These are phyloP conservation scores for Chaetophractus vellerosus DNA, from an alignment of 2,797 vertebrate genomes.

Conservation along the genomic window DNA sequence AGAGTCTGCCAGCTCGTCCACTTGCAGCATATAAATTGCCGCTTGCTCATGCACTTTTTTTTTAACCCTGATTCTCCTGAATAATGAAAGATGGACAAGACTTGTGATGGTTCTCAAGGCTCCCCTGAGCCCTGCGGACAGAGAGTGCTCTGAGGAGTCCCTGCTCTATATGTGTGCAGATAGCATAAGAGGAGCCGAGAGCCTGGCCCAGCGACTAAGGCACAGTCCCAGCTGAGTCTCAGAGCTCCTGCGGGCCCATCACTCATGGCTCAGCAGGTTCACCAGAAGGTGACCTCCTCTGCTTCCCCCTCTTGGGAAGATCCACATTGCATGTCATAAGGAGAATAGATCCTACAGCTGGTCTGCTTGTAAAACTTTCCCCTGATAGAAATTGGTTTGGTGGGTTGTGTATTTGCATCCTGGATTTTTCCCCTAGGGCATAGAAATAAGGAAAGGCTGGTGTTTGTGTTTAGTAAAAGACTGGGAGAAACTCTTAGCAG, in stretches of 20 bases:
- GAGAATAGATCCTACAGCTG: not conserved
- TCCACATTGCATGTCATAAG: not conserved
- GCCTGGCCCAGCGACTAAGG: not conserved
- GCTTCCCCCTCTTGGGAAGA: not conserved
- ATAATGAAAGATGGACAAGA: constrained; percentile 96
- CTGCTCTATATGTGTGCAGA: constrained; percentile 89
- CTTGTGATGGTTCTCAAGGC: constrained; percentile 94
- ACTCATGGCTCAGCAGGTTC: not conserved
- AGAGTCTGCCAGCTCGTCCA: constrained; percentile 89
- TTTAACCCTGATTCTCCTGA: constrained; percentile 94
- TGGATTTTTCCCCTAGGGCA: not conserved
- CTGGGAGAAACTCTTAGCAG: not conserved
- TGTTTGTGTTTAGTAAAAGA: not conserved
- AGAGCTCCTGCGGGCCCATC: not conserved
- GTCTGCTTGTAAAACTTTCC: not conserved
- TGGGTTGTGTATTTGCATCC: not conserved
- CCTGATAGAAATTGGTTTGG: constrained; percentile 81
- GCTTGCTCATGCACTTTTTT: constrained; percentile 93
- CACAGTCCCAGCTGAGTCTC: rapidly evolving
- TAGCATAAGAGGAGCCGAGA: constrained; percentile 83
- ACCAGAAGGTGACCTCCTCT: not conserved
- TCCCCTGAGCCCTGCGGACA: constrained; percentile 89
- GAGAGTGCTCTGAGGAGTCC: constrained; percentile 90
- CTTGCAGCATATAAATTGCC: constrained; percentile 91
- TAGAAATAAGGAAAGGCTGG: not conserved